phyloP scores from a whole-genome alignment of 2,113 vertebrate genomes.

The Lampris incognitus region DNA sequence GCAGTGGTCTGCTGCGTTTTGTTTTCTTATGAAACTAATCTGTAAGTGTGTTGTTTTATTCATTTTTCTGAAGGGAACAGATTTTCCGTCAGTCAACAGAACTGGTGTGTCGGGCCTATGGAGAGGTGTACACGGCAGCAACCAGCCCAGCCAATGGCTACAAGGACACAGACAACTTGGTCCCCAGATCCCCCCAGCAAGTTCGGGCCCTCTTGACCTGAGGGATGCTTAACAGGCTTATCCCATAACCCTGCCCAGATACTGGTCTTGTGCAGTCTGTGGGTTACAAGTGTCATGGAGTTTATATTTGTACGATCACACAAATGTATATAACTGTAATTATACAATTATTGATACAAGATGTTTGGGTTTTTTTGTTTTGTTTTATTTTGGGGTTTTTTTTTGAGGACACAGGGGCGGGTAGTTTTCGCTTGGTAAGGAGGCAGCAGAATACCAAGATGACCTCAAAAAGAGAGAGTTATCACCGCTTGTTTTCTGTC shows the following conservation, averaged over 20 bases:
- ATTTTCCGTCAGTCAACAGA: slow-evolving; percentile 95
- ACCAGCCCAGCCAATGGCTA: slow-evolving; percentile 87
- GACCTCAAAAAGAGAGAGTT: too few relatives aligned
- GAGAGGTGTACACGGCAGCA: slow-evolving; percentile 89
- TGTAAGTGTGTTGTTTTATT: slow-evolving; percentile 30
- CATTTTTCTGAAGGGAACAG: slow-evolving; percentile 86
- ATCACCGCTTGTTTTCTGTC: too few relatives aligned
- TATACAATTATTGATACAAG: neutral
- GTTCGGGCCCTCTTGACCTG: slow-evolving; percentile 92
- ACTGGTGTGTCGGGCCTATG: slow-evolving; percentile 92
- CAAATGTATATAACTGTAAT: slow-evolving; percentile 33
- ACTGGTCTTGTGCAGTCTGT: neutral
- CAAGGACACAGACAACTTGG: slow-evolving; percentile 88
- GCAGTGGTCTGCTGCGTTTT: neutral
- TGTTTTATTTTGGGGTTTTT: too few relatives aligned
- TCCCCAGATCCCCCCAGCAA: slow-evolving; percentile 92
- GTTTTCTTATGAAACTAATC: neutral
- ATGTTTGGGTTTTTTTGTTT: too few relatives aligned
- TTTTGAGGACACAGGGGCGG: too few relatives aligned
- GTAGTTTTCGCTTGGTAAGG: too few relatives aligned
- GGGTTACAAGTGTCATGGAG: slow-evolving; percentile 43
- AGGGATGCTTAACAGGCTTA: slow-evolving; percentile 34
- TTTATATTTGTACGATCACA: slow-evolving; percentile 42
- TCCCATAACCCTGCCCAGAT: neutral
- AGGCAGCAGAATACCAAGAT: too few relatives aligned